These are phyloP conservation scores for Tinea trinotella DNA, from an alignment of 2,888 invertebrate species.

Conservation along the genomic window DNA sequence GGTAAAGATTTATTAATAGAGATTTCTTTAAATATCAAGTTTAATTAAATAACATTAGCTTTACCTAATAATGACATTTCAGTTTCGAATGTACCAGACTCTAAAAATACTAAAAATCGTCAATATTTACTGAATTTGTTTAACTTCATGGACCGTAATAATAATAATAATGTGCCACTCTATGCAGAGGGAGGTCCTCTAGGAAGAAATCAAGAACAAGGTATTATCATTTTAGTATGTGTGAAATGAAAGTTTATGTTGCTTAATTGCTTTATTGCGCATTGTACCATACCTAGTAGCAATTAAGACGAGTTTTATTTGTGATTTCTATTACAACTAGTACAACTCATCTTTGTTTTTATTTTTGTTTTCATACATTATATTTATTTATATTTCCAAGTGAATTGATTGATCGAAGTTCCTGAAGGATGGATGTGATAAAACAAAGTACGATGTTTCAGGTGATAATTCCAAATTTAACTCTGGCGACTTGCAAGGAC, in stretches of 20 bases:
- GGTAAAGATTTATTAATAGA: constrained; percentile 32
- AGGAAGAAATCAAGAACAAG: constrained; percentile 49
- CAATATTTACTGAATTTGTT: constrained; percentile 46
- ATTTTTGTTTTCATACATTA: constrained; percentile 1
- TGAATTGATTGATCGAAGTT: background rate
- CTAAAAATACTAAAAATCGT: constrained; percentile 4
- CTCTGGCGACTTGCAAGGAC: constrained; percentile 70
- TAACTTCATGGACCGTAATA: constrained; percentile 42
- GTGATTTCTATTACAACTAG: background rate
- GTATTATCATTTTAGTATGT: constrained; percentile 29
- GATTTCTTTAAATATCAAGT: background rate
- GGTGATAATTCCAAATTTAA: constrained; percentile 65
- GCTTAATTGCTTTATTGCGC: constrained; percentile 46
- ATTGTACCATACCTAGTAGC: constrained; percentile 26
- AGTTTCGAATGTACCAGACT: constrained; percentile 20
- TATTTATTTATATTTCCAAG: background rate
- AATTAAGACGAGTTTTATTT: constrained; percentile 31
- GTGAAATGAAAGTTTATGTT: constrained; percentile 35
- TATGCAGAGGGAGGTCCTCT: constrained; percentile 63
- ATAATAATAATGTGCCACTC: constrained; percentile 41
- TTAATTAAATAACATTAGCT: background rate
- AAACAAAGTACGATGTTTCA: constrained; percentile 60
- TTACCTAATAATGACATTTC: constrained; percentile 3
- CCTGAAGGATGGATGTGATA: background rate
- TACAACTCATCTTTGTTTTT: background rate